Base-by-base conservation (phyloP, 2,888 invertebrate genomes). In the Thecocarcelia acutangulata region DNA sequence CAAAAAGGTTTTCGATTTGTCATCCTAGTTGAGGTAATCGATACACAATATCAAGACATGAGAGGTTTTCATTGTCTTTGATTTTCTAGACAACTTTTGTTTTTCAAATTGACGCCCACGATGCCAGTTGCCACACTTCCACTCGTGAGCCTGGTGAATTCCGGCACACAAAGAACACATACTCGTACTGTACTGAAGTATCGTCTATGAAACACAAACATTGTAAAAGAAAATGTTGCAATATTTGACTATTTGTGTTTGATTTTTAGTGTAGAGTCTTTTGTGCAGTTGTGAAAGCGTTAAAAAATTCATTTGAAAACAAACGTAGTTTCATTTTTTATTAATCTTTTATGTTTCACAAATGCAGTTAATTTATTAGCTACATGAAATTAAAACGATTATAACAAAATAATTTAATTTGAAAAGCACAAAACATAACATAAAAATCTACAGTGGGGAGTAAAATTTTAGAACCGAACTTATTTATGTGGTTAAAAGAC, bases 371-470 rank as follows among this genome's bases (percentile, higher is more conserved):
- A 6, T 50, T 42, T 28, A 2, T 37, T 37, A 21, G 37, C 44
- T 54, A 24, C 19, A 44, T 40, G 28, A 24, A 64, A 74, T 54
- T 21, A 58, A 66, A 64, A 40, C 2, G 46, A 63, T 33, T 46
- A 73, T 54, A 46, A 63, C 12, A 54, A 33, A 54, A 64, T 74
- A 48, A 59, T 74, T 50, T n/a, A 64, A 54, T 73, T 63, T 17
- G n/a, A 63, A 11, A 19, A 21, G 19, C 28, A 68, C 2, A 37
- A 56, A 58, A 15, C 0, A 1, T 4, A 15, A 4, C 37, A 56
- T 21, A 37, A 37, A 33, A 58, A 40, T 13, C 13, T 24, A 13
- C 58, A 59, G 59, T 40, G 17, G 3, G 15, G 59, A 40, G 13
- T 13, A 50, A 50, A 48, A 37, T 24, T 69, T 0, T 58, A 48